Base-by-base conservation (phyloP, 2,888 invertebrate species). In the Frankliniella fusca region DNA sequence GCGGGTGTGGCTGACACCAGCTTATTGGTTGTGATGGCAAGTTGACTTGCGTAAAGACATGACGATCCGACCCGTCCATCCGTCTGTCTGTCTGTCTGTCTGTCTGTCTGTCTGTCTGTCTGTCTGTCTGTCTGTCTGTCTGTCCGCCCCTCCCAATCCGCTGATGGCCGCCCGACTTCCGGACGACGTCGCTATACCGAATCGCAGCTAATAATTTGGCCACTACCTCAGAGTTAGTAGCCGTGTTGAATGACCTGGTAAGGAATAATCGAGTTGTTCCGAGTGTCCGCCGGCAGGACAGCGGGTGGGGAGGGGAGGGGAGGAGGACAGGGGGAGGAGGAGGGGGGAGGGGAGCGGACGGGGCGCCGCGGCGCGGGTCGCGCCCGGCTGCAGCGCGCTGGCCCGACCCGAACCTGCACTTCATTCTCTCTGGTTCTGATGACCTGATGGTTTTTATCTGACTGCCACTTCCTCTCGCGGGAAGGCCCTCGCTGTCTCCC, bases 141-240 rank as follows among this genome's bases (percentile, higher is more conserved):
- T 38, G 38, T 10, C 70, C 70, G 23, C 23, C 23, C 9, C 70
- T 76, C 23, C 23, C 54, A 20, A 5, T 5, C 15, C 54, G 54
- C 12, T 15, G 54, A 54, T 54, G 27, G 70, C 9, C n/a, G 70
- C 9, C n/a, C 23, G 5, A n/a, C 15, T 54, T 18, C 23, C 70
- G 70, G 70, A 23, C 54, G 54, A 5, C 54, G 54, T 76, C 70
- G 1, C 70, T 76, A 15, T 54, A 8, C 70, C 27, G 70, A 76
- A 76, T 76, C 70, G 27, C 70, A 27, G 70, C 70, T 76, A 76
- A 76, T 76, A 76, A 76, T 76, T 76, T 76, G 70, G 70, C 70
- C 70, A 76, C 23, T 27, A 27, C 70, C 70, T 54, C 18, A 15
- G 15, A 18, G 54, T 11, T 15, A 50, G 15, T 54, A 12, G 54